Percentiles rank a stretch among this genome's conserved stretches.
Evolutionary conservation across 64 coral and sea anemone genomes (phyloP).

Genomic region (Montipora sp.): DNA sequence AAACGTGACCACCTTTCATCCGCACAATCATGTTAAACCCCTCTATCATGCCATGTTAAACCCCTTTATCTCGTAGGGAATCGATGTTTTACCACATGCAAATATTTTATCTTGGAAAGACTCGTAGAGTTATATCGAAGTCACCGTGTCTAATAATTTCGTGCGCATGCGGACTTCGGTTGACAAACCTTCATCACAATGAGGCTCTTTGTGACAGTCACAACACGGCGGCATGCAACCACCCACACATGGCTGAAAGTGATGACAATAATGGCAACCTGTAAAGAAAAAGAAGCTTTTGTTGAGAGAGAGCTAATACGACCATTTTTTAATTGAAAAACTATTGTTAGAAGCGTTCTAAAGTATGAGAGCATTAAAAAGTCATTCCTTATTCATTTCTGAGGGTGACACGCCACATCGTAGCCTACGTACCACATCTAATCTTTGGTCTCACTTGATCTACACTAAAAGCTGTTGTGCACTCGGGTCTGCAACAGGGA

Average conservation of each 20-base stretch:
- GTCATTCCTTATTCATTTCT: too few relatives aligned
- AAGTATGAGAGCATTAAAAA: too few relatives aligned
- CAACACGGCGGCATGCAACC: constrained; percentile 28
- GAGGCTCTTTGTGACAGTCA: constrained; percentile 4
- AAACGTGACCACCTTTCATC: too few relatives aligned
- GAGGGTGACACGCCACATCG: too few relatives aligned
- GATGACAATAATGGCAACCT: constrained; percentile 23
- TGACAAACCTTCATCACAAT: constrained; percentile 46
- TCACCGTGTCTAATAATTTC: neutral
- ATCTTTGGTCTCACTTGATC: neutral
- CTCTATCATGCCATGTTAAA: too few relatives aligned
- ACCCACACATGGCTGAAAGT: constrained; percentile 40
- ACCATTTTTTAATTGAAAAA: too few relatives aligned
- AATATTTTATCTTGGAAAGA: too few relatives aligned
- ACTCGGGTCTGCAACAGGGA: constrained; percentile 11
- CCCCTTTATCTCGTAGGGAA: too few relatives aligned
- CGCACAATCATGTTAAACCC: too few relatives aligned
- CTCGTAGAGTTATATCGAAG: neutral
- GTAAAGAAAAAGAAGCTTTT: neutral
- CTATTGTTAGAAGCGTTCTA: too few relatives aligned
- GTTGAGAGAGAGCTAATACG: neutral
- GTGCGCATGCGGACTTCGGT: constrained; percentile 9
- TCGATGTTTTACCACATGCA: too few relatives aligned
- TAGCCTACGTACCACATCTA: neutral
- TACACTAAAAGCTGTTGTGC: neutral